Base-by-base conservation (phyloP, 2,888 invertebrate species). In the Allacma fusca region DNA sequence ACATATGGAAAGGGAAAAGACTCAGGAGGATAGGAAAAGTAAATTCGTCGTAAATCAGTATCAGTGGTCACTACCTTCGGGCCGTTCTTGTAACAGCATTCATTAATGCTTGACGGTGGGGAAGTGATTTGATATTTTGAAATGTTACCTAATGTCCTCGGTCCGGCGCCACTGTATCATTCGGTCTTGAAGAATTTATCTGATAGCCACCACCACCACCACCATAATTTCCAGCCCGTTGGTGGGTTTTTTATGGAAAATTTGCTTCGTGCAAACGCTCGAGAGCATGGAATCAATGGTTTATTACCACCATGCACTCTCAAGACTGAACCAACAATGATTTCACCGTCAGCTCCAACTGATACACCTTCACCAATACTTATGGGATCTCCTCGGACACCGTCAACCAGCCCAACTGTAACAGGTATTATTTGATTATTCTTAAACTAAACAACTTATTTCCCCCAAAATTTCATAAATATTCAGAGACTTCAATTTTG, bases 121-220 rank as follows among this genome's bases (percentile, higher is more conserved):
- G 16, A 50, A 50, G 50, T 50, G 50, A 50, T 16, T 16, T 50
- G 50, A 34, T 73, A 26, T 72, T 59, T 59, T 80, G 81, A 78
- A 70, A 84, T 84, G 84, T 83, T 84, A 68, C 84, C 84, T 24
- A 82, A 82, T 81, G 80, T 82, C 34, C 73, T 84, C 70, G 79
- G 77, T 69, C 83, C 84, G 50, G 81, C 80, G 73, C 82, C 82
- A 40, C 68, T 82, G 73, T 82, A 81, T 69, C 80, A 81, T 71
- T 82, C 82, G 19, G 79, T 80, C 19, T 71, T 82, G 43, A 80
- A 80, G 62, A 79, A 80, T 76, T 76, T 81, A 40, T 75, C 81
- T 2, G 81, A 81, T n/a, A 78, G 65, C 71, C 78, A 72, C 21
- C 64, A n/a, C 19, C 65, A n/a, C 19, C 65, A 65, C 26, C 59